A percentile compares a stretch with the other conserved stretches of the same genome.
These are phyloP conservation scores for Hapalemur alaotrensis DNA, from an alignment of 2,797 vertebrate species.

Conservation along the genomic window DNA sequence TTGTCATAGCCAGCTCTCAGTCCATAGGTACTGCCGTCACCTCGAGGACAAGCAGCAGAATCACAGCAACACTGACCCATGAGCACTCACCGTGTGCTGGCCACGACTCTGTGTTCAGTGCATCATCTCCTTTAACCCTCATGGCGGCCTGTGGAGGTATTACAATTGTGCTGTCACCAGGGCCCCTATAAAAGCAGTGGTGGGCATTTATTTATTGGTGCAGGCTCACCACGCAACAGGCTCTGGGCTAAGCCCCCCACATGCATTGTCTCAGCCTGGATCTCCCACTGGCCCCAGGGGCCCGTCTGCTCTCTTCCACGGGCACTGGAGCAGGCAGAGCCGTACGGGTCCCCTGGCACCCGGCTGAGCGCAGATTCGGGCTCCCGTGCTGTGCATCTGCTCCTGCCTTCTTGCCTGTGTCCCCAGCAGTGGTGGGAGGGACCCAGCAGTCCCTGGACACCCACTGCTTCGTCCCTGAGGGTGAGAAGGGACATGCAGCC, in stretches of 20 bases:
- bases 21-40: background rate
- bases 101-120: accelerated
- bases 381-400: accelerated
- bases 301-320: background rate
- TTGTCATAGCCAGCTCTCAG: background rate
- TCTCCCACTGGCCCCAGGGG: background rate
- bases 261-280: no score
- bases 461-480: background rate
- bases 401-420: accelerated
- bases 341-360: no score
- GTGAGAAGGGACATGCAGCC: background rate
- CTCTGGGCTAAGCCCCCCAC: background rate
- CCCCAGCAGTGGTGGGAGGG: background rate
- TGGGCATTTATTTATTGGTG: accelerated
- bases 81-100: accelerated
- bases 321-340: background rate
- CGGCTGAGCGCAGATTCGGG: background rate
- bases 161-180: background rate
- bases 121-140: background rate
- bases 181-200: background rate
- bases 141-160: accelerated
- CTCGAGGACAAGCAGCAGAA: background rate
- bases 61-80: accelerated
- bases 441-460: no score
- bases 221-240: background rate